phyloP scores from a whole-genome alignment of 2,113 vertebrate species.

The Siniperca chuatsi region DNA sequence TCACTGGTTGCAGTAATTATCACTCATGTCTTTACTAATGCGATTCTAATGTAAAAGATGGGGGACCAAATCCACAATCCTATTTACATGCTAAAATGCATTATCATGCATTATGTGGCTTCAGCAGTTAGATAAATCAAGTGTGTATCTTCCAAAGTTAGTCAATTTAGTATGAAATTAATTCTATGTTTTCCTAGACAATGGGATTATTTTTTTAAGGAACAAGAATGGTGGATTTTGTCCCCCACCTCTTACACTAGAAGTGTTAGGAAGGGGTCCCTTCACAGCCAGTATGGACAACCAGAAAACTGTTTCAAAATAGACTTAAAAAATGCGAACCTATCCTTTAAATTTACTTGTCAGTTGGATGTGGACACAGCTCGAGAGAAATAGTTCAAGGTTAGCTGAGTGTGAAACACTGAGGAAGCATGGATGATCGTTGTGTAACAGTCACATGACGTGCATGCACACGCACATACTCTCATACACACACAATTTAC shows the following conservation, averaged over 20 bases:
- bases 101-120: neutral
- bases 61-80: neutral
- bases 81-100: neutral
- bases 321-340: neutral
- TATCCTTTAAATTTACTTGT: neutral
- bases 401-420: constrained; percentile 25
- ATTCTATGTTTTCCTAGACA: neutral
- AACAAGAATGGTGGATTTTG: neutral
- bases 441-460: constrained; percentile 43
- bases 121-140: neutral
- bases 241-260: neutral
- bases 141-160: neutral
- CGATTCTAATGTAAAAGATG: neutral
- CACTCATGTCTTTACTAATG: neutral
- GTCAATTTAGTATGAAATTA: neutral
- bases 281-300: neutral
- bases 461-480: constrained; percentile 55
- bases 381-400: constrained; percentile 2
- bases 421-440: constrained; percentile 16
- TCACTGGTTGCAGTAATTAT: neutral
- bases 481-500: constrained; percentile 50
- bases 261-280: neutral
- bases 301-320: neutral
- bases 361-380: constrained; percentile 11
- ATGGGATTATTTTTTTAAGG: neutral